phyloP scores from a whole-genome alignment of 2,888 invertebrate species.

The Dryobotodes eremita region DNA sequence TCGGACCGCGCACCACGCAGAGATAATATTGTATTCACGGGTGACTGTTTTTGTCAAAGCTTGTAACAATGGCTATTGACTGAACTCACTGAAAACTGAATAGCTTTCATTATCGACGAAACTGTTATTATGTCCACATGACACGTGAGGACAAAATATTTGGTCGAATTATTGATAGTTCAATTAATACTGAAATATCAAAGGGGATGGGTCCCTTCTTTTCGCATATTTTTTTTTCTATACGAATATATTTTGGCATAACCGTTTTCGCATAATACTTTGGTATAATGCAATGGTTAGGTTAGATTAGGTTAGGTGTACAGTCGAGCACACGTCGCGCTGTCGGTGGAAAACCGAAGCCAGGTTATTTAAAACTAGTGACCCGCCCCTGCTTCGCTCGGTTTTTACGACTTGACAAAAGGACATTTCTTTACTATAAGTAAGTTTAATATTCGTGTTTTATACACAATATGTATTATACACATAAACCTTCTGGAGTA shows the following conservation, averaged over 20 bases:
- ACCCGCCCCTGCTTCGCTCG: not conserved
- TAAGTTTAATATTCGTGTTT: too few species aligned
- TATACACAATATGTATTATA: too few species aligned
- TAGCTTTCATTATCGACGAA: constrained; percentile 24
- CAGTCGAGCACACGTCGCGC: too few species aligned
- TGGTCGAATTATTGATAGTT: constrained; percentile 8
- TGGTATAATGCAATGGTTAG: too few species aligned
- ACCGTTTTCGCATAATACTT: too few species aligned
- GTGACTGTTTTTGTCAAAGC: constrained; percentile 29
- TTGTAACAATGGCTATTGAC: constrained; percentile 42
- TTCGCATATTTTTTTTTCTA: too few species aligned
- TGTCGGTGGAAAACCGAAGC: not conserved
- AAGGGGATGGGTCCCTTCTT: too few species aligned
- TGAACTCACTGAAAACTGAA: constrained; percentile 30
- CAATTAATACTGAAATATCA: not conserved
- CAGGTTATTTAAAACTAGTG: not conserved
- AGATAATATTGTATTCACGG: constrained; percentile 29
- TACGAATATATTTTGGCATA: too few species aligned
- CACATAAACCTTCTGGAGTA: too few species aligned
- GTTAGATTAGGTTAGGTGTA: too few species aligned
- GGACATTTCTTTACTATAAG: not conserved
- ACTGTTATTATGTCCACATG: constrained; percentile 5
- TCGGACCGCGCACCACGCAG: not conserved
- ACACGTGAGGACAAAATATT: not conserved
- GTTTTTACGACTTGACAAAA: not conserved